These are phyloP conservation scores for Mesembrinibis cayennensis DNA, from an alignment of 2,113 vertebrate species.

Conservation along the genomic window DNA sequence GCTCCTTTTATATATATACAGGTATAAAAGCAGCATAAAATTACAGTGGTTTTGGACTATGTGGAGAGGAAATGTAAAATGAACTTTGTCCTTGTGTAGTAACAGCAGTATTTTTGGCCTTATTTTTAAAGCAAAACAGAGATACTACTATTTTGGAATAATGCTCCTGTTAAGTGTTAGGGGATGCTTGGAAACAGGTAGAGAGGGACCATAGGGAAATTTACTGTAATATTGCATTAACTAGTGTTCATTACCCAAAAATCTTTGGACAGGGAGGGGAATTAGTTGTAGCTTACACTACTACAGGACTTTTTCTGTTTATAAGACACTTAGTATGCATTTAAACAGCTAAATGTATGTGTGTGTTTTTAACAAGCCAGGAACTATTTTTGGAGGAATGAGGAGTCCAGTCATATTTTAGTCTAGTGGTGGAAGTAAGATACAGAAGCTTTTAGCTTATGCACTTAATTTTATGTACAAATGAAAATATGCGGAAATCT, in stretches of 20 bases:
- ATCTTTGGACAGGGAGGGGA: background rate
- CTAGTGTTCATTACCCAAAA: background rate
- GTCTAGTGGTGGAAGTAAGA: background rate
- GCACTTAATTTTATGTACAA: background rate
- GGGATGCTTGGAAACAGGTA: background rate
- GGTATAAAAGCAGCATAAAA: background rate
- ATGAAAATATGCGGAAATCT: background rate
- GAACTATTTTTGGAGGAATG: background rate
- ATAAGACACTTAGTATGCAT: background rate
- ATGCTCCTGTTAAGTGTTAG: background rate
- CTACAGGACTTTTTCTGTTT: background rate
- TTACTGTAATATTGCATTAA: background rate
- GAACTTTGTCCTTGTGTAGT: background rate
- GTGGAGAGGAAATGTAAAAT: background rate
- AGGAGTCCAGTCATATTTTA: background rate
- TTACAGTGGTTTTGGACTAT: background rate
- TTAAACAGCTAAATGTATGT: background rate
- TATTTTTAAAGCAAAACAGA: background rate
- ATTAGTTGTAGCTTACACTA: background rate
- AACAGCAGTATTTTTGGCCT: background rate
- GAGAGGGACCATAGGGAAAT: background rate
- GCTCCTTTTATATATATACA: background rate
- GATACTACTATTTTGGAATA: background rate
- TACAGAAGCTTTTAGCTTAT: background rate
- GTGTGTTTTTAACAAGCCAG: background rate